Percentiles rank a stretch among this genome's conserved stretches.
These are phyloP conservation scores for Silvanus unidentatus DNA, from an alignment of 2,888 invertebrate genomes.

Conservation along the genomic window DNA sequence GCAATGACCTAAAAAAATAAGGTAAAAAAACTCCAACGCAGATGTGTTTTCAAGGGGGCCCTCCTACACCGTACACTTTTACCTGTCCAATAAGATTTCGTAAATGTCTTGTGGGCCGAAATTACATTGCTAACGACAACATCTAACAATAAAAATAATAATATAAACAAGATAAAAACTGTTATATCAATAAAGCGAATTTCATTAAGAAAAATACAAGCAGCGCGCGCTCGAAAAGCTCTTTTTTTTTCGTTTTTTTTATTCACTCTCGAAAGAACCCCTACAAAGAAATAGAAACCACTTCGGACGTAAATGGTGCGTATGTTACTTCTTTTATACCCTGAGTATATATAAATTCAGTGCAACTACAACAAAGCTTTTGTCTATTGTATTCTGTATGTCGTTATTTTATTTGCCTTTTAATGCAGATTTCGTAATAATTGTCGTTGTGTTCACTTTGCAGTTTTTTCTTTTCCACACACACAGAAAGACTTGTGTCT, in stretches of 20 bases:
- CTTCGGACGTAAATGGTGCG: too few relatives aligned
- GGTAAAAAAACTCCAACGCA: constrained; percentile 35
- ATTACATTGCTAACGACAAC: constrained; percentile 28
- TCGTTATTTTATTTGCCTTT: too few relatives aligned
- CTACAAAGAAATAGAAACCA: too few relatives aligned
- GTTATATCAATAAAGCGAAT: constrained; percentile 13
- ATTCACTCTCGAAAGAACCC: too few relatives aligned
- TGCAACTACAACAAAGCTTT: constrained; percentile 9
- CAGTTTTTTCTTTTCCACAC: too few relatives aligned
- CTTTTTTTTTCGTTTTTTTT: too few relatives aligned
- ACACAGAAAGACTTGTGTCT: too few relatives aligned
- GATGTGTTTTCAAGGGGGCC: constrained; percentile 19
- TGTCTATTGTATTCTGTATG: too few relatives aligned
- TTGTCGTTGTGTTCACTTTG: too few relatives aligned
- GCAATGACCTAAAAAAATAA: constrained; percentile 38
- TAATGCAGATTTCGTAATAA: too few relatives aligned
- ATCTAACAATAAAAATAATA: constrained; percentile 27
- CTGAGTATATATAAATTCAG: constrained; percentile 23
- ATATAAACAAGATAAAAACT: constrained; percentile 5
- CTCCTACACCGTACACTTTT: constrained; percentile 34
- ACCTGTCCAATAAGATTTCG: constrained; percentile 39
- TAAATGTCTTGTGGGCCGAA: constrained; percentile 34
- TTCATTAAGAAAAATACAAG: constrained; percentile 10
- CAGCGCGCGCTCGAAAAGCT: constrained; percentile 2
- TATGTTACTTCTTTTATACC: constrained; percentile 12